Evolutionary conservation across 2,113 vertebrate species (phyloP).

Genomic region (Callocephalon fimbriatum): DNA sequence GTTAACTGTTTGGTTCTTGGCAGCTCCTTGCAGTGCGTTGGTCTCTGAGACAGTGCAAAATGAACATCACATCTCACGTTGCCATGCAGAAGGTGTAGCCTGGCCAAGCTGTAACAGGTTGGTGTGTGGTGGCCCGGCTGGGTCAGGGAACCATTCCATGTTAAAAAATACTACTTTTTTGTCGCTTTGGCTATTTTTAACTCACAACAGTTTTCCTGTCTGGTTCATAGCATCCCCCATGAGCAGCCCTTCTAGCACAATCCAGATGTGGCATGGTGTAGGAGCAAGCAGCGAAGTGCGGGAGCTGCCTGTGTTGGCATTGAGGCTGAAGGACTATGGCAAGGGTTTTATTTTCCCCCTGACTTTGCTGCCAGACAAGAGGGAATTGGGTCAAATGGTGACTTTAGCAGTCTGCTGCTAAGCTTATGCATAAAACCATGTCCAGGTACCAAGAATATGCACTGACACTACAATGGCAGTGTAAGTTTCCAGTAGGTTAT

Average conservation of each 20-base stretch:
- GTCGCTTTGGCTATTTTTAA: background rate
- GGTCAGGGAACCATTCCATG: background rate
- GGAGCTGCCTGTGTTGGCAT: background rate
- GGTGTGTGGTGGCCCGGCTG: background rate
- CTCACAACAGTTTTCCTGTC: background rate
- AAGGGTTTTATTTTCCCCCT: background rate
- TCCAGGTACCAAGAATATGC: background rate
- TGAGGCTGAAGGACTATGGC: background rate
- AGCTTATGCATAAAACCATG: background rate
- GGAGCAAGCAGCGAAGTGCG: background rate
- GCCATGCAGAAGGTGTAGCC: background rate
- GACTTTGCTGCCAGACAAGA: background rate
- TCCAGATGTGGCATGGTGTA: too few species aligned
- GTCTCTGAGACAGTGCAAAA: background rate
- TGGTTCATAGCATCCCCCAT: background rate
- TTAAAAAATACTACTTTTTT: background rate
- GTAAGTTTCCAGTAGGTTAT: background rate
- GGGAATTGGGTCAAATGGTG: background rate
- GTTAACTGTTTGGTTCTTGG: background rate
- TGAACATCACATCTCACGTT: background rate
- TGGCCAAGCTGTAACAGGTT: background rate
- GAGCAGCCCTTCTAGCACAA: background rate
- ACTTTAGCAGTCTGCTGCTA: background rate
- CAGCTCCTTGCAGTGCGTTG: rapidly evolving
- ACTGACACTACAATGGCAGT: background rate